Base-by-base conservation (phyloP, 1,140 invertebrate species). In the Drosophila suzukii region DNA sequence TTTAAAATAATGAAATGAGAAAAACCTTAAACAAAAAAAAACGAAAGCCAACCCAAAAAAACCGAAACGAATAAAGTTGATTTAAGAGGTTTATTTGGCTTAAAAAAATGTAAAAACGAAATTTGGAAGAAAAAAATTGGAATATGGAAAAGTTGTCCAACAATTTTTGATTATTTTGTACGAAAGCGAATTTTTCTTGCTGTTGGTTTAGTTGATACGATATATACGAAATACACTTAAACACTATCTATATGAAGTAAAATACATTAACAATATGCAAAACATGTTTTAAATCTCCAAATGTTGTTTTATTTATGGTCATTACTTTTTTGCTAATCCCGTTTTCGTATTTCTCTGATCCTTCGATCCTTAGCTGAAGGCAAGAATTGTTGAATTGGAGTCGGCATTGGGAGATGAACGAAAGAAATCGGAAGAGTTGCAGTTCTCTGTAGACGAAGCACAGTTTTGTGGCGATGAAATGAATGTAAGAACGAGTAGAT, bases 361-460 rank as follows among this genome's bases (percentile, higher is more conserved):
- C 36, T 55, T 51, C 46, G 44, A 36, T 39, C 47, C 63, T 36
- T 46, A 92, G 92, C 73, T 92, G 7, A 90, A 91, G 47, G 63
- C 77, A 51, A 76, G 77, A 32, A 79, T 92, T 32, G 43, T 61
- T n/a, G 68, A 90, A 36, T 76, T 98, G 20, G 91, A 93, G 49
- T 93, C 94, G 44, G 95, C 96, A 76, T 90, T 98, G 72, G 97
- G 98, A 72, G 97, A 98, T 78, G 97, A 98, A 81, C 95, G 94
- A 84, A 95, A 96, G 83, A 98, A 97, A 93, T 94, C 96, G 11
- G 98, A 99, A 93, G 98, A 99, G 92, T 93, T 98, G 49, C 95
- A 97, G 88, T 99, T 99, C 91, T 95, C 96, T 41, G 95, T 97
- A 68, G 98, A 99, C 93, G 98, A 99, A 92, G 97, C 97, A 81